Evolutionary conservation across 35 echinoderm and acorn worm species (phyloP).

Genomic region (Holothuria glaberrima): DNA sequence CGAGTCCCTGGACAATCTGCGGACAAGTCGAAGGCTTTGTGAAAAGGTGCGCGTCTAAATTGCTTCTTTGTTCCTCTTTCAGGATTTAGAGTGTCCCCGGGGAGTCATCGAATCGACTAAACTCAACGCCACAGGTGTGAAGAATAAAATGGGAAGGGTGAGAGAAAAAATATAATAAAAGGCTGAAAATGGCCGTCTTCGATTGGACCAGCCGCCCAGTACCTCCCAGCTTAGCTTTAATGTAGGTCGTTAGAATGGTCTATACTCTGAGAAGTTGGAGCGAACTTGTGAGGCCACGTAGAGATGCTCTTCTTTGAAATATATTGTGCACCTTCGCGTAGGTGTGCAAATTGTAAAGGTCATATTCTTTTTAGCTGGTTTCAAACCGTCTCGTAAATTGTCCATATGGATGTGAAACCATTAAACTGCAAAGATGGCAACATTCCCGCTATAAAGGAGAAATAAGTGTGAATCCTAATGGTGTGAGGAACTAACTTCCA

Average conservation of each 20-base stretch:
- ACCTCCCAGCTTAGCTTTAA: neutral
- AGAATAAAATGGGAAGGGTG: constrained; percentile 34
- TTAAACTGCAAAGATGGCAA: too few species aligned
- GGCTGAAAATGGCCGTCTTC: constrained; percentile 35
- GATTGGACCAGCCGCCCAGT: neutral
- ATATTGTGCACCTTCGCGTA: too few species aligned
- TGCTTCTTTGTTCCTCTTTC: constrained; percentile 26
- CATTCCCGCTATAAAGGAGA: too few species aligned
- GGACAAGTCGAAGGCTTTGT: constrained; percentile 41
- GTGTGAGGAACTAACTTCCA: too few species aligned
- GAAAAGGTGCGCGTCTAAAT: constrained; percentile 48
- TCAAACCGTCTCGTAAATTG: too few species aligned
- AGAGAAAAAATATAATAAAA: constrained; percentile 18
- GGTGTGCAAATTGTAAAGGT: too few species aligned
- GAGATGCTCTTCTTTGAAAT: too few species aligned
- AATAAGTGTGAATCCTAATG: too few species aligned
- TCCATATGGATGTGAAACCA: too few species aligned
- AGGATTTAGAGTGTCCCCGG: constrained; percentile 17
- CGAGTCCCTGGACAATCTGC: neutral
- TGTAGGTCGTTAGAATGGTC: neutral
- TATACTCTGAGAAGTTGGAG: too few species aligned
- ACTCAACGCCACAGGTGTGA: constrained; percentile 49
- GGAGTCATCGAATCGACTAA: constrained; percentile 30
- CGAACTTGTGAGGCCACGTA: too few species aligned
- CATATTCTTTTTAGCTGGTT: too few species aligned